These are phyloP conservation scores for Sesia apiformis DNA, from an alignment of 2,888 invertebrate species.

Conservation along the genomic window DNA sequence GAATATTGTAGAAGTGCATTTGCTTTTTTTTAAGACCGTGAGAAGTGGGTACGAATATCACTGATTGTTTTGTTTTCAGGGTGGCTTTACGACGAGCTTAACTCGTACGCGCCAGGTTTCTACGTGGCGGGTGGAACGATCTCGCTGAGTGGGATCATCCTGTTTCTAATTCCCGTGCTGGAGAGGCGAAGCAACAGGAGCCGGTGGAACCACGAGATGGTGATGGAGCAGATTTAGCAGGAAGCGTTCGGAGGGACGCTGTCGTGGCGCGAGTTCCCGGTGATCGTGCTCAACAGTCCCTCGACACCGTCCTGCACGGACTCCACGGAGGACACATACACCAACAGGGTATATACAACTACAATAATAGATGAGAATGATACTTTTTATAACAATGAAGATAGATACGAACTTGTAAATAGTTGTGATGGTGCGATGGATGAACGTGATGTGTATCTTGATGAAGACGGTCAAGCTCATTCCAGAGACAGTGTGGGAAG, in stretches of 20 bases:
- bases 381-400: constrained; percentile 35
- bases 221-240: constrained; percentile 61
- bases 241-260: constrained; percentile 19
- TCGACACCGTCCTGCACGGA: constrained; percentile 49
- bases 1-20: not conserved
- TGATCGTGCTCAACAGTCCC: constrained; percentile 61
- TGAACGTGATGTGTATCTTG: constrained; percentile 38
- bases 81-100: constrained; percentile 83
- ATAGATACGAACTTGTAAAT: constrained; percentile 43
- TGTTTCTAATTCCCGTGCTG: constrained; percentile 86
- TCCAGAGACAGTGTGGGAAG: constrained; percentile 42
- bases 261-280: constrained; percentile 29
- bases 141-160: constrained; percentile 88
- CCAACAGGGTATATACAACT: constrained; percentile 64
- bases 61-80: constrained; percentile 71
- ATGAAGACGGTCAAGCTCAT: constrained; percentile 44
- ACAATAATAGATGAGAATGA: constrained; percentile 45
- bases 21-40: not conserved
- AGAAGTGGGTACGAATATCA: not conserved
- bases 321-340: constrained; percentile 45
- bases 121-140: constrained; percentile 90
- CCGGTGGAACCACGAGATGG: constrained; percentile 37
- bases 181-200: constrained; percentile 57
- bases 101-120: constrained; percentile 91
- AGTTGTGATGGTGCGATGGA: constrained; percentile 27